Evolutionary conservation across 2,797 vertebrate species (phyloP).

Genomic region (Glossophaga mutica): DNA sequence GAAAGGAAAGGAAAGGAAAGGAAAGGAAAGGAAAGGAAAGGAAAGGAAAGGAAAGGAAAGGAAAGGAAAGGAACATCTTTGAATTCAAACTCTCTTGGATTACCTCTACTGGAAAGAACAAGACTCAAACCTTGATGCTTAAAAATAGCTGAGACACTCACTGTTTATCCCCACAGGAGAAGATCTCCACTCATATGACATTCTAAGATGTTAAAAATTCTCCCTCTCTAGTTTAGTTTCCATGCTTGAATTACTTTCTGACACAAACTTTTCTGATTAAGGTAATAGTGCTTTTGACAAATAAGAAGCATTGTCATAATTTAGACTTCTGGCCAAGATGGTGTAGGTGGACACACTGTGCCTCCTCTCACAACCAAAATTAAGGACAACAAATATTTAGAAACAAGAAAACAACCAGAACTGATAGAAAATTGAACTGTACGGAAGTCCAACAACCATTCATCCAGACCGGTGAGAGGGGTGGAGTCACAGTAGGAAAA

Average conservation of each 20-base stretch:
- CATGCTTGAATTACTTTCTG: not conserved
- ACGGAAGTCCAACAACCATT: too few species aligned
- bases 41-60: rapidly evolving
- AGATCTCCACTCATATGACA: not conserved
- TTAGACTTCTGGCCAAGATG: too few species aligned
- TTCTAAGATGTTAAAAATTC: not conserved
- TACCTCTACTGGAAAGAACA: not conserved
- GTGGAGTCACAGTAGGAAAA: too few species aligned
- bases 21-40: not conserved
- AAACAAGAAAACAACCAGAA: too few species aligned
- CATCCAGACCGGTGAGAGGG: too few species aligned
- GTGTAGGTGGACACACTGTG: too few species aligned
- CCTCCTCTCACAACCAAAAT: too few species aligned
- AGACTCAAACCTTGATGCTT: not conserved
- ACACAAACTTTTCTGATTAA: not conserved
- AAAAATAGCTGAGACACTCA: not conserved
- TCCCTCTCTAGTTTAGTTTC: not conserved
- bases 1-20: not conserved
- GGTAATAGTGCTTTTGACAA: not conserved
- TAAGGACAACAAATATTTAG: too few species aligned
- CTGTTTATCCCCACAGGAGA: not conserved
- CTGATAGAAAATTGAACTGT: too few species aligned
- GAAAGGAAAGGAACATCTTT: not conserved
- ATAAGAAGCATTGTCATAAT: not conserved
- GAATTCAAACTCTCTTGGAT: not conserved